Evolutionary conservation across 2,797 vertebrate species (phyloP).

Genomic region (Cheracebus regulus): DNA sequence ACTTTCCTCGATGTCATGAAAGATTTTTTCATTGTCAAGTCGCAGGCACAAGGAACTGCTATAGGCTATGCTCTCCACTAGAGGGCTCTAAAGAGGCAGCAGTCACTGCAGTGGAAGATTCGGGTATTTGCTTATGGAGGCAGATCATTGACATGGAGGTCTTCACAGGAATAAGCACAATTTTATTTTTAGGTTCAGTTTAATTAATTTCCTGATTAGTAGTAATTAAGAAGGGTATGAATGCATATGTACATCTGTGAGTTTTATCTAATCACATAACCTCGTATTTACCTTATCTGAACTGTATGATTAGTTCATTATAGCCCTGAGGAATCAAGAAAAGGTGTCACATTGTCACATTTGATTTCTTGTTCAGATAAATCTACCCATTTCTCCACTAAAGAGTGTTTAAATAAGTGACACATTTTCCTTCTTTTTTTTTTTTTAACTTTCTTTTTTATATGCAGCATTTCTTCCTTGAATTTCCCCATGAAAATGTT

Average conservation of each 20-base stretch:
- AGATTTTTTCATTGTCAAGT: background rate
- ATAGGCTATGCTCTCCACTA: conserved; percentile 33
- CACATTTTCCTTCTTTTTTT: background rate
- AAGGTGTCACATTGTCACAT: background rate
- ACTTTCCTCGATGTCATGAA: background rate
- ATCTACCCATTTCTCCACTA: background rate
- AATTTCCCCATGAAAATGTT: background rate
- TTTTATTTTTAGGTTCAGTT: conserved; percentile 29
- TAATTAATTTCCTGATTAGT: conserved; percentile 3
- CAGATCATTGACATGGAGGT: background rate
- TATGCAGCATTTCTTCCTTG: background rate
- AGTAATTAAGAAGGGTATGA: background rate
- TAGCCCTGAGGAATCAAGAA: background rate
- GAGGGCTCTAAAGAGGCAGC: conserved; percentile 70
- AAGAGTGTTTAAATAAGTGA: background rate
- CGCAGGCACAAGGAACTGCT: background rate
- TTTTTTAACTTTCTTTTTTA: background rate
- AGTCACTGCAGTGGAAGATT: background rate
- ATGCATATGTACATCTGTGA: background rate
- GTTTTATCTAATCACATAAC: background rate
- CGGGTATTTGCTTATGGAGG: background rate
- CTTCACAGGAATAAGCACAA: background rate
- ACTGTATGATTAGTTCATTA: background rate
- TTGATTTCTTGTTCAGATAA: background rate
- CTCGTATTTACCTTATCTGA: background rate